A percentile compares a stretch with the other conserved stretches of the same genome.
Evolutionary conservation across 2,113 vertebrate species (phyloP).

Genomic region (Thamnophis sirtalis): DNA sequence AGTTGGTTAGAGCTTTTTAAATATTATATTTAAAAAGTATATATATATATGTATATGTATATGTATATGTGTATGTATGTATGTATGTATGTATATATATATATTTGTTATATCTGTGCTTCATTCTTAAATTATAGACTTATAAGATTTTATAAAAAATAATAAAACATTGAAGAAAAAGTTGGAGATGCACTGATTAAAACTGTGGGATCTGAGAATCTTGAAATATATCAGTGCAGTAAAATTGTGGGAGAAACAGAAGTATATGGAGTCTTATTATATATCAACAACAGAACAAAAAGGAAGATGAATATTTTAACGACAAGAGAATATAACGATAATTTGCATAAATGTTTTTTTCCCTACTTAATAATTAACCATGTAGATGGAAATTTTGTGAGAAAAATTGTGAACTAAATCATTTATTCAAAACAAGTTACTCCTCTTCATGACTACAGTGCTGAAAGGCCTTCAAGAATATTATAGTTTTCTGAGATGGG

Average conservation of each 20-base stretch:
- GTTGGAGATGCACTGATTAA: neutral
- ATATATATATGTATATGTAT: neutral
- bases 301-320: neutral
- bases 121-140: neutral
- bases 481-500: neutral
- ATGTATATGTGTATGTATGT: too few relatives aligned
- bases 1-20: neutral
- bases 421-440: neutral
- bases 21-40: neutral
- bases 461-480: neutral
- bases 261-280: neutral
- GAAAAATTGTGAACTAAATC: neutral
- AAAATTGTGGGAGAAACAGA: neutral
- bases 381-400: neutral
- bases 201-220: neutral
- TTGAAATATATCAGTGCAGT: neutral
- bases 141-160: neutral
- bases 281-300: neutral
- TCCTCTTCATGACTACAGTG: neutral
- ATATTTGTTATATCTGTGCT: too few relatives aligned
- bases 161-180: too few relatives aligned
- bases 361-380: neutral
- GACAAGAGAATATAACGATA: neutral
- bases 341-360: neutral
- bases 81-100: too few relatives aligned